Base-by-base conservation (phyloP, 2,797 vertebrate genomes). In the Sarcoramphus papa region DNA sequence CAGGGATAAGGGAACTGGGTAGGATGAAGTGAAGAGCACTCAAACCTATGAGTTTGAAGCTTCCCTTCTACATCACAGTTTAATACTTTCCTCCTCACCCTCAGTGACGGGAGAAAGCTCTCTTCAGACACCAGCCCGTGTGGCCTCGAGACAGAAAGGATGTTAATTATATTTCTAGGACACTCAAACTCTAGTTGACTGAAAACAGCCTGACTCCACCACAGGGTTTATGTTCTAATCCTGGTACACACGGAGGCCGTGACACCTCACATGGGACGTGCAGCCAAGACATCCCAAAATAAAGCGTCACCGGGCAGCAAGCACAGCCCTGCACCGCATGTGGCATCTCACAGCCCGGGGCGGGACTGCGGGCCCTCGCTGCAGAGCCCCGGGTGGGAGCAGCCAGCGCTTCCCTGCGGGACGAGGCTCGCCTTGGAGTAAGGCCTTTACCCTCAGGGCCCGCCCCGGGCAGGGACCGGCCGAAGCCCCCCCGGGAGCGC, bases 161-260 rank as follows among this genome's bases (percentile, higher is more conserved):
- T 5, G 60, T 17, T 20, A 47, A 3, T 31, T 11, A 8, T 1
- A 21, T 22, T 56, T 18, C 68, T 7, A 33, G 83, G 68, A 2
- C 90, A 6, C 33, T 1, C 40, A 8, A 13, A 1, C 37, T 11
- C 45, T 1, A 6, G 40, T 0, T 4, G 70, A 19, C n/a, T 5
- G n/a, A 7, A 23, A 62, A 2, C 57, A 11, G 64, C 51, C 59
- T 1, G 21, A 4, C 56, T 24, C 33, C 50, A 4, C 17, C 7
- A 2, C 53, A 3, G 48, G 33, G 0, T 3, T 2, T 1, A 2
- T 0, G 22, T 1, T 12, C 81, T 1, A 15, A 51, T 4, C 69
- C 53, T 9, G 77, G 45, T 2, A 16, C 20, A 6, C 19, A 4
- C 18, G 4, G 56, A 30, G 21, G 19, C 54, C 70, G 1, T 5